Conservation (phyloP, 2,113 vertebrate species). For the Jacana jacana region DNA sequence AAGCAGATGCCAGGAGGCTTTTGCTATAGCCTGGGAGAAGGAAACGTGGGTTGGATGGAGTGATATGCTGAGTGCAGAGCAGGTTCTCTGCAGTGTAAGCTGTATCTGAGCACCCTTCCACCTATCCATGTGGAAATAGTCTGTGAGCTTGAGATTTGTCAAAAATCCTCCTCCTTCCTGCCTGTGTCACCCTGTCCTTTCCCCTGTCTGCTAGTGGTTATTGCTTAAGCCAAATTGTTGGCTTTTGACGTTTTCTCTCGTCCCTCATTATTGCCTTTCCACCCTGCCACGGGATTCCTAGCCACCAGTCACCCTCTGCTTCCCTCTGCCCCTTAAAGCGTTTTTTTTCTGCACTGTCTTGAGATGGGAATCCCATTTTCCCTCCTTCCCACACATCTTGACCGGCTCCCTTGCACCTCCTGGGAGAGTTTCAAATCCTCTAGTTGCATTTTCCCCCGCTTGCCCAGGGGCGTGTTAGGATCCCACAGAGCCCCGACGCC, state of each 20-base stretch:
- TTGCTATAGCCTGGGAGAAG: background rate
- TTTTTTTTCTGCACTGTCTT: background rate
- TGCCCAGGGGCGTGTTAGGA: background rate
- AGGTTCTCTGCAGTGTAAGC: background rate
- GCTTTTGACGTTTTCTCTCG: background rate
- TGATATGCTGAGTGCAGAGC: background rate
- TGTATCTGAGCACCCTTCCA: background rate
- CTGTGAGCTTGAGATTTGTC: background rate
- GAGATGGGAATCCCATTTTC: background rate
- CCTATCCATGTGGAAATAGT: fast-evolving
- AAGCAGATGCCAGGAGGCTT: background rate
- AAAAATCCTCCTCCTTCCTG: background rate
- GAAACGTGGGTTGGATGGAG: background rate
- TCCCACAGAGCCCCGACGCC: background rate
- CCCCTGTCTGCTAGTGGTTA: background rate
- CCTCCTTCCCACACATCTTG: background rate
- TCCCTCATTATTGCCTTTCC: background rate
- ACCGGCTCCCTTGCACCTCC: background rate
- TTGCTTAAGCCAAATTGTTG: background rate
- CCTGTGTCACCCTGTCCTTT: background rate
- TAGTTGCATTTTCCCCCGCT: background rate
- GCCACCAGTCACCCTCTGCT: background rate
- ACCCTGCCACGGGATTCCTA: background rate
- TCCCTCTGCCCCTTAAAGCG: background rate
- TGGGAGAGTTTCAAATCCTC: background rate